Percentiles rank a stretch among this genome's conserved stretches.
These are phyloP conservation scores for Micromys minutus DNA, from an alignment of 2,113 vertebrate species.

Conservation along the genomic window DNA sequence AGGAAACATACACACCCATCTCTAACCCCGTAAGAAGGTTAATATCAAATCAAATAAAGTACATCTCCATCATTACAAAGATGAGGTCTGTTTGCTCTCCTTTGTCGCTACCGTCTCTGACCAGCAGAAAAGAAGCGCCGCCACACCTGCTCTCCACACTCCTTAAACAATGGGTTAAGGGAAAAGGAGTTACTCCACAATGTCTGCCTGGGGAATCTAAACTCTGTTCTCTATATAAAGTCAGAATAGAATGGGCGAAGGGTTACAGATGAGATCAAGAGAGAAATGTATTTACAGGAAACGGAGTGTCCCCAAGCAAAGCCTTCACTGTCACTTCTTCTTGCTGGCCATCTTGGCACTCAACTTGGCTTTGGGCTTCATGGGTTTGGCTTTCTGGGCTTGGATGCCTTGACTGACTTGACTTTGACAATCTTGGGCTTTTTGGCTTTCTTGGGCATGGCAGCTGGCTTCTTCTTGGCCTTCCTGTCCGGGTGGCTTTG, in stretches of 20 bases:
- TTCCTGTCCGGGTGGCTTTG: constrained; percentile 87
- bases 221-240: constrained; percentile 80
- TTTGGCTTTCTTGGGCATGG: constrained; percentile 84
- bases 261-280: constrained; percentile 25
- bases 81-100: constrained; percentile 40
- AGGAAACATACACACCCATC: constrained; percentile 1
- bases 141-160: too few relatives aligned
- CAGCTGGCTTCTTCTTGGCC: constrained; percentile 88
- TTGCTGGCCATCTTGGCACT: constrained; percentile 87
- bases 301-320: constrained; percentile 69
- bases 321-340: constrained; percentile 90
- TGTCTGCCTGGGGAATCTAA: constrained; percentile 61
- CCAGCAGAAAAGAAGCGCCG: too few relatives aligned
- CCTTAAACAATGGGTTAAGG: constrained; percentile 63
- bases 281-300: constrained; percentile 86
- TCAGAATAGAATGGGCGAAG: constrained; percentile 66
- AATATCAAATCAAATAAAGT: constrained; percentile 62
- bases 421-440: constrained; percentile 87
- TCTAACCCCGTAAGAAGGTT: constrained; percentile 45
- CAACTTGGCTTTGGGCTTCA: constrained; percentile 90
- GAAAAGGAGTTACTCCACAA: constrained; percentile 72
- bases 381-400: constrained; percentile 89
- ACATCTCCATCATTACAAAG: constrained; percentile 65
- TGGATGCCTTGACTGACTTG: constrained; percentile 86
- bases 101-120: too few relatives aligned